Evolutionary conservation across 2,888 invertebrate genomes (phyloP), one percentile per base, ranked within the genome.

Genomic region (Salpingus planirostris): DNA sequence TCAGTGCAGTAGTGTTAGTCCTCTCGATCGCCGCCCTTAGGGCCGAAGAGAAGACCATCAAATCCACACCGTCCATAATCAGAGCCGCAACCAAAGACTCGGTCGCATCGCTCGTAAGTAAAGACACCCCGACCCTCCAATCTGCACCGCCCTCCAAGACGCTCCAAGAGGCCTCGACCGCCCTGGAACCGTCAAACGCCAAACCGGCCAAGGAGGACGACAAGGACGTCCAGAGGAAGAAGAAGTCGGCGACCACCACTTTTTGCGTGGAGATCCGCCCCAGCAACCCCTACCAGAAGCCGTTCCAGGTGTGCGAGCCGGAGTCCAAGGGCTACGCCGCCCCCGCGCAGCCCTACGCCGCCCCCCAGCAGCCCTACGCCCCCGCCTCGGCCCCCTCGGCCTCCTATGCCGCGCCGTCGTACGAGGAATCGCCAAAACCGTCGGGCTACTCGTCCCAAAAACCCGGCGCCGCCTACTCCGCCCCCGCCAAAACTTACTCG

Each of bases 181-280:
- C 22, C 8, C 11, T 24, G 3, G 24, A 35, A 21, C 15, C 21
- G 6, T 21, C 38, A 18, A 25, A 34, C 6, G 24, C 30, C 8
- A n/a, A n/a, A n/a, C n/a, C n/a, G n/a, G 14, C 29, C 10, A 27
- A 36, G n/a, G 35, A 24, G 22, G 36, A 30, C 11, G 32, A 44
- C 31, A 40, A 33, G 7, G 43, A 37, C 11, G 43, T 21, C 24
- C 27, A 23, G 21, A 14, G 46, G 36, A 28, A 65, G 14, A 43
- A 54, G 12, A 68, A 68, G 47, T 65, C 66, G 18, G 60, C 64
- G 3, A 59, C 65, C 2, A 66, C 67, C 5, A 67, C 66, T 0
- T 65, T 69, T 45, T 69, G 69, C 48, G 62, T 69, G 3, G 67
- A 69, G 43, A 61, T 69, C 29, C 51, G 59, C 13, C 66, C 66